Conservation (phyloP, 2,888 invertebrate genomes). For the Thera britannica region DNA sequence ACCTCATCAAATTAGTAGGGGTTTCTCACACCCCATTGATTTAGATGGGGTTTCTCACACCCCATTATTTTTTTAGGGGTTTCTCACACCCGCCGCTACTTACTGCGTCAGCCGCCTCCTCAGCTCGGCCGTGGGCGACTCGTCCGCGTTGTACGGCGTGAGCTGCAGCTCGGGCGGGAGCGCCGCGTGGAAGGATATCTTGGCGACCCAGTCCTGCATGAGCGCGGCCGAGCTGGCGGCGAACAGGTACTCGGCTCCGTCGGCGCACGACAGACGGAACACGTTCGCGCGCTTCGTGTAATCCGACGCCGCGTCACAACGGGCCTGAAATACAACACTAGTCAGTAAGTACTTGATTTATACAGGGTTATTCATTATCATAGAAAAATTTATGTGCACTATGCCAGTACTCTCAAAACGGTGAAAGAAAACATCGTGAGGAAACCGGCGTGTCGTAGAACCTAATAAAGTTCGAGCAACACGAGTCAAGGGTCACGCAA, state of each 20-base stretch:
- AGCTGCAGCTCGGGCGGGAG: constrained; percentile 95
- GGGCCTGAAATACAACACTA: constrained; percentile 60
- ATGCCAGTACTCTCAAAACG: no score
- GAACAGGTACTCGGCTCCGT: constrained; percentile 97
- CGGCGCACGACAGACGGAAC: constrained; percentile 93
- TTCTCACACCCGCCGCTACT: constrained; percentile 37
- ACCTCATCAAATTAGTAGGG: no score
- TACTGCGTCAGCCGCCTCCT: constrained; percentile 67
- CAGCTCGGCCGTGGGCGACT: constrained; percentile 75
- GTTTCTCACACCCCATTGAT: no score
- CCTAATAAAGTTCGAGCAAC: no score
- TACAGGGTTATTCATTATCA: no score
- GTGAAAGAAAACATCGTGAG: no score
- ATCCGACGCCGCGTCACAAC: constrained; percentile 94
- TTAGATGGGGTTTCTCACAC: no score
- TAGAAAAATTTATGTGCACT: no score
- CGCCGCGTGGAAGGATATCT: constrained; percentile 96
- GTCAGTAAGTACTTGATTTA: no score
- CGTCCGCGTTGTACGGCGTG: constrained; percentile 88
- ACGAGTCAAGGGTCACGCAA: no score
- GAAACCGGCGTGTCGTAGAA: no score
- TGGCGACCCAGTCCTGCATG: constrained; percentile 95
- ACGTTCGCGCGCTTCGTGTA: constrained; percentile 98
- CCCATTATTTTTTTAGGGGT: no score
- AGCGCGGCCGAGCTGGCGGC: constrained; percentile 89